phyloP scores from a whole-genome alignment of 2,888 invertebrate genomes.

The Phanerotoma sp. region DNA sequence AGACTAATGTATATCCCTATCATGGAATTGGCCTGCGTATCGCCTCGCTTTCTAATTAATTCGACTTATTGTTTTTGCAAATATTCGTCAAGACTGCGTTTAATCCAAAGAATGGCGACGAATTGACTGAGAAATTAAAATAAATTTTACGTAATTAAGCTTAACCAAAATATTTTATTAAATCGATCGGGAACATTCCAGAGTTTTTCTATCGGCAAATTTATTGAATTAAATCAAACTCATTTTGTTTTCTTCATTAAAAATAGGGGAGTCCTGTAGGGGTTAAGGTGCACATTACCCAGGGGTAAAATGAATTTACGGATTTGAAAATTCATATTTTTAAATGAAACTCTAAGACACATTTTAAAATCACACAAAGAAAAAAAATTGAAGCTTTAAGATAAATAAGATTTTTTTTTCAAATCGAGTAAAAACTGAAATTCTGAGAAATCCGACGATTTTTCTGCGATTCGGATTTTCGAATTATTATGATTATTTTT shows the following conservation, averaged over 20 bases:
- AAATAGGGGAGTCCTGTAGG: slow-evolving; percentile 11
- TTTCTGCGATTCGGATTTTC: too few relatives aligned
- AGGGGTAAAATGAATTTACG: too few relatives aligned
- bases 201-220: slow-evolving; percentile 24
- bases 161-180: slow-evolving; percentile 34
- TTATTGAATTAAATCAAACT: slow-evolving; percentile 16
- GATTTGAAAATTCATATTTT: neutral
- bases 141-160: slow-evolving; percentile 39
- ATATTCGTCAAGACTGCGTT: slow-evolving; percentile 47
- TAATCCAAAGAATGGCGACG: slow-evolving; percentile 48
- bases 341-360: too few relatives aligned
- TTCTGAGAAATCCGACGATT: too few relatives aligned
- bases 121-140: slow-evolving; percentile 43
- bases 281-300: too few relatives aligned
- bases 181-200: slow-evolving; percentile 38
- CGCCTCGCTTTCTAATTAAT: slow-evolving; percentile 15
- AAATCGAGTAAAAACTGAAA: too few relatives aligned
- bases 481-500: too few relatives aligned
- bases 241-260: slow-evolving; percentile 21
- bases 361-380: too few relatives aligned
- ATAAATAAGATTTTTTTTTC: too few relatives aligned
- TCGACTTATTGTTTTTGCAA: slow-evolving; percentile 14
- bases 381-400: too few relatives aligned
- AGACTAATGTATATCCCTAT: too few relatives aligned
- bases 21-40: slow-evolving; percentile 18